A percentile compares a stretch with the other conserved stretches of the same genome.
Conservation (phyloP, 1,140 invertebrate species). For the Rhysida immarginata region DNA sequence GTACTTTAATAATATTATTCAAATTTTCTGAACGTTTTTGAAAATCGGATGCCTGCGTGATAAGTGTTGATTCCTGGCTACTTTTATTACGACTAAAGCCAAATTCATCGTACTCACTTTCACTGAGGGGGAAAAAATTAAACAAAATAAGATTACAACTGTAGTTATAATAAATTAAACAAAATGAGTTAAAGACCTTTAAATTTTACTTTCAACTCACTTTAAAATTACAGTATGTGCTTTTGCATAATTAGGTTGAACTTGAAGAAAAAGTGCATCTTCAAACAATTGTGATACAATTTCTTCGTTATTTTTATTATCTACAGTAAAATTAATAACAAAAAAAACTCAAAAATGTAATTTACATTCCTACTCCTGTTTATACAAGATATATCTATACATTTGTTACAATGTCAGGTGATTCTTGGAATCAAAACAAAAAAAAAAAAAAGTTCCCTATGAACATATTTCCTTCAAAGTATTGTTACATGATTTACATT, state of each 20-base stretch:
- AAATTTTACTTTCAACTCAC: too few relatives aligned
- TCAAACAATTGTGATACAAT: slow-evolving; percentile 14
- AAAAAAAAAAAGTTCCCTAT: too few relatives aligned
- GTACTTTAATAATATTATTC: too few relatives aligned
- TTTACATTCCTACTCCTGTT: neutral
- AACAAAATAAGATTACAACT: neutral
- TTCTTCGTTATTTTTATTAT: slow-evolving; percentile 8
- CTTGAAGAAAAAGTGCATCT: neutral
- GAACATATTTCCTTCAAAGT: too few relatives aligned
- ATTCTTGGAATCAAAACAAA: too few relatives aligned
- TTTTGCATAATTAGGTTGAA: neutral
- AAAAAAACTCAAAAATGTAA: neutral
- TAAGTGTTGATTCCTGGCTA: neutral
- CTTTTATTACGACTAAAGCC: neutral
- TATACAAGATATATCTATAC: too few relatives aligned
- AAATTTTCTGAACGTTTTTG: neutral
- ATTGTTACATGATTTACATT: too few relatives aligned
- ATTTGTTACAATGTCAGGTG: too few relatives aligned
- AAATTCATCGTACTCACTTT: neutral
- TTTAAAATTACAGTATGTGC: too few relatives aligned
- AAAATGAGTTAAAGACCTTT: too few relatives aligned
- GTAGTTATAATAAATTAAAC: too few relatives aligned
- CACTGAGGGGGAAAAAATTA: neutral
- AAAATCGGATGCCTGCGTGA: neutral
- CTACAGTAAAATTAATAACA: too few relatives aligned